Evolutionary conservation across 1,140 invertebrate species (phyloP), one percentile per base, ranked within the genome.

Genomic region (Pantala flavescens): DNA sequence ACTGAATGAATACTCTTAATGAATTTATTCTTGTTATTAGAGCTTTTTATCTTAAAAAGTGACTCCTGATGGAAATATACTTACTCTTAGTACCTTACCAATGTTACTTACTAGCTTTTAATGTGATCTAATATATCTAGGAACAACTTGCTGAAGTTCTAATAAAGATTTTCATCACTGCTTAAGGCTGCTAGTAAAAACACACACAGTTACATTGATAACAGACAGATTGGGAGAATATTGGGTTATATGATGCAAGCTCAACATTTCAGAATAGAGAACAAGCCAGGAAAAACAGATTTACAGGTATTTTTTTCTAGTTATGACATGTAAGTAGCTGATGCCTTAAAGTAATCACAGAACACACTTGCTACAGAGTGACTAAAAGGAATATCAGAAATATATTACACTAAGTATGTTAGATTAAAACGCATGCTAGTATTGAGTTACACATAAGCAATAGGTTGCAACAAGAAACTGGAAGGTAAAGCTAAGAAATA

Each of bases 391-490:
- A 63, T 63, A 14, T 7, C 5, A 14, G 49, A 63, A 24, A 24
- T 23, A 9, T 71, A n/a, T 71, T 21, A 71, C 63, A 63, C 49
- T 63, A 63, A 3, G 5, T 21, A 70, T 12, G 11, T 70, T 70
- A 7, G 2, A 71, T 9, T 24, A 71, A 36, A 5, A 71, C 16
- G 2, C 71, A 71, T 71, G 28, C 23, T 23, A 24, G 23, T 36
- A 14, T 3, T 23, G 5, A 71, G 23, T 19, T 24, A 71, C 28
- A 19, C 16, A 71, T 14, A 71, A 23, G 71, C 49, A 70, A 74
- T 42, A 43, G 70, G 75, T 43, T 74, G n/a, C 72, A 24, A 36
- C n/a, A 73, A 23, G 16, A 75, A 43, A 49, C 24, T 73, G 28
- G 28, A 36, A 70, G 23, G 24, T 63, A 71, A 24, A 71, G 43